Base-by-base conservation (phyloP, 2,113 vertebrate genomes). In the Galemys pyrenaicus region DNA sequence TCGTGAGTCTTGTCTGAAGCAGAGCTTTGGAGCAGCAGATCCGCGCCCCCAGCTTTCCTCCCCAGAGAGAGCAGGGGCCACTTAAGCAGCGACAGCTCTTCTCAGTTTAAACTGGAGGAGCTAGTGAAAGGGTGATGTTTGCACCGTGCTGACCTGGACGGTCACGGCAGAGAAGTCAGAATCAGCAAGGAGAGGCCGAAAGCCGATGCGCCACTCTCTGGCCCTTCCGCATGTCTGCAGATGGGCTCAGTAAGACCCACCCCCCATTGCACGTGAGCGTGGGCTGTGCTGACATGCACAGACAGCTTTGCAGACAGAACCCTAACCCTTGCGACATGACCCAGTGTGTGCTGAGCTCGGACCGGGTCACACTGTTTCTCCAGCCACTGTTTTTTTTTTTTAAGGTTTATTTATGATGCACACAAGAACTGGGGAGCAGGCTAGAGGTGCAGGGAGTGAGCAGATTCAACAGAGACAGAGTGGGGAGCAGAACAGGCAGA, bases 311-410 rank as follows among this genome's bases (percentile, higher is more conserved):
- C 22, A 73, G 32, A 1, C 6, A 13, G 0, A 41, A 4, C 32
- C 32, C 12, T 9, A 6, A 37, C 2, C 0, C 2, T 30, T 6
- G 17, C 0, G 13, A 10, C 2, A 11, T 4, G 4, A 2, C 46
- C 10, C 8, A 32, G 17, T 12, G 0, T 30, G 6, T 22, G 6
- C 0, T 39, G 20, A 51, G 44, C 64, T 2, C 17, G 64, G 12
- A 1, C 28, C 16, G 5, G 51, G 44, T 22, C 51, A 41, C 9
- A 6, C 15, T 15, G 9, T 1, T n/a, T 1, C 62, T 56, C 30
- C 20, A 24, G 9, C 41, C 80, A 6, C 32, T 30, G 0, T 30
- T 1, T 30, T 30, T 30, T 37, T 4, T 1, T 30, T 35, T 67
- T 2, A n/a, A n/a, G n/a, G n/a, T n/a, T n/a, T n/a, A n/a, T n/a